Evolutionary conservation across 2,113 vertebrate species (phyloP), one percentile per base, ranked within the genome.

Genomic region (Catharus fuscescens): DNA sequence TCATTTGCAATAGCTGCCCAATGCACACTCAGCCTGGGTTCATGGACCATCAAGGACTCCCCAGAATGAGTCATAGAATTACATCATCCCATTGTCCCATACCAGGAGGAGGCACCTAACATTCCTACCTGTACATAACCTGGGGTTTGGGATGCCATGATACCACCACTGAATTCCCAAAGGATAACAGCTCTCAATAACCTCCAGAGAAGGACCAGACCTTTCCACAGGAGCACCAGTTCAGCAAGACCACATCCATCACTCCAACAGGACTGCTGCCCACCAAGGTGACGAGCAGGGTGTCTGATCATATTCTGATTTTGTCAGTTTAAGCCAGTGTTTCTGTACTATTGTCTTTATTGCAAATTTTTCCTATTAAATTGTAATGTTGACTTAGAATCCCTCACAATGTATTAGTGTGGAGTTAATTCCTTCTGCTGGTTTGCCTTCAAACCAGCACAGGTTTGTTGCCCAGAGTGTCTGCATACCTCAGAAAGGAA

Each of bases 71-170:
- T 20, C 36, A 61, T 0, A 44, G 31, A 82, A 34, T 53, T 52
- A 71, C 20, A 36, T 31, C 25, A 71, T 61, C 16, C 19, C 25
- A 52, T 2, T 45, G 32, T 44, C 14, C 20, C 5, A 42, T 5
- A 7, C 32, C 1, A 3, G 7, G 18, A 38, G 5, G 2, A 52
- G 15, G 34, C 31, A 70, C 5, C 31, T 31, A 19, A 44, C 36
- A 71, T 15, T 38, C 31, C 36, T 18, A 34, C 14, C 8, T 36
- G 17, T 13, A 31, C 14, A 25, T 36, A 25, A 36, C 29, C 20
- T 36, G 32, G 10, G 38, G 4, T 3, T 23, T 62, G 20, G 26
- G 9, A 61, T 6, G 25, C 8, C 38, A 53, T 0, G 0, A 8
- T 45, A 62, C 11, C 32, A 31, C 20, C 17, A 61, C 32, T 53